Evolutionary conservation across 2,113 vertebrate genomes (phyloP).

Genomic region (Murina feae): DNA sequence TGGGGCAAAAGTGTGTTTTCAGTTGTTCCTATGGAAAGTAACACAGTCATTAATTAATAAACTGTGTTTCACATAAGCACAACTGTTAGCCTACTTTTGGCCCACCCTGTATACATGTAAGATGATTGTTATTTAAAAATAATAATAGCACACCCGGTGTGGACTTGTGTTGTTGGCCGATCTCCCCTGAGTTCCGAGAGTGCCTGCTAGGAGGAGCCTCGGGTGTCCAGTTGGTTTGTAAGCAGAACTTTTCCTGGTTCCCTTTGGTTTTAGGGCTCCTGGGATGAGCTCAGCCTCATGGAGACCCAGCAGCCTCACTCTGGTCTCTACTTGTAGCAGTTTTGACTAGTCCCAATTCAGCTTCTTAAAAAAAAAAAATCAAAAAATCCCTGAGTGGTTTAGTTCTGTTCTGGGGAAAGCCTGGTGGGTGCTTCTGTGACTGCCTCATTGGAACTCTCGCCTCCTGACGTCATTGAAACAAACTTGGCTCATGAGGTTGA

Average conservation of each 20-base stretch:
- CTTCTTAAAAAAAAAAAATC: neutral
- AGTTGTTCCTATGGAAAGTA: neutral
- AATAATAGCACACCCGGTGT: too few species aligned
- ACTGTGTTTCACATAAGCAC: neutral
- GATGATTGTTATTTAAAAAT: neutral
- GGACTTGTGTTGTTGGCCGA: neutral
- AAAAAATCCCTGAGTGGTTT: neutral
- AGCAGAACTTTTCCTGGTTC: neutral
- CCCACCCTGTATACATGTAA: neutral
- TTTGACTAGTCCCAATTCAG: neutral
- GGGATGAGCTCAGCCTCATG: neutral
- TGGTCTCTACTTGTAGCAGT: neutral
- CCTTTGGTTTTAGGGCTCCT: neutral
- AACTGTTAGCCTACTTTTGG: neutral
- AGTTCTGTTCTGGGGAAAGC: neutral
- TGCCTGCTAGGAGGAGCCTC: neutral
- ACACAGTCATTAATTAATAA: neutral
- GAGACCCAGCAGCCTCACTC: neutral
- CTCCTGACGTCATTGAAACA: accelerated
- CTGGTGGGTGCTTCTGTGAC: neutral
- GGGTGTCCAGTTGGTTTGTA: neutral
- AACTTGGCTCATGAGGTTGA: neutral
- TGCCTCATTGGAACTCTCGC: neutral
- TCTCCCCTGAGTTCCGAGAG: neutral
- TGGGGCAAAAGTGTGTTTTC: neutral